These are phyloP conservation scores for Drosophila trapezifrons DNA, from an alignment of 1,140 invertebrate species.

Conservation along the genomic window DNA sequence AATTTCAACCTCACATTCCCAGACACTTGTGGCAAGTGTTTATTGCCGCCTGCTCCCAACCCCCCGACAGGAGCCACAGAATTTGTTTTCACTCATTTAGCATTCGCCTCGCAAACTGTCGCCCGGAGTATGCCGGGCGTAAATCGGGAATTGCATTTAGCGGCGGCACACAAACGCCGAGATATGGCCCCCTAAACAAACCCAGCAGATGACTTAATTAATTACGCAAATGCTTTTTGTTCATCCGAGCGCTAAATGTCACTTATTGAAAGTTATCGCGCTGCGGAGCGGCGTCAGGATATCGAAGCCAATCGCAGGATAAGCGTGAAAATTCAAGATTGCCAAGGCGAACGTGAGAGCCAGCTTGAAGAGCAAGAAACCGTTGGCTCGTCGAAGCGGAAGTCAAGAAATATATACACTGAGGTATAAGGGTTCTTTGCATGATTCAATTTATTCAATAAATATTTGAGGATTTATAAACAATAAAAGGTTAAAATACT, in stretches of 20 bases:
- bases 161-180: constrained; percentile 24
- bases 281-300: constrained; percentile 3
- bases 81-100: constrained; percentile 43
- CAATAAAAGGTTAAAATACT: background rate
- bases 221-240: constrained; percentile 57
- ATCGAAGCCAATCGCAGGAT: constrained; percentile 52
- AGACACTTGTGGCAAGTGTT: constrained; percentile 39
- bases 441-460: background rate
- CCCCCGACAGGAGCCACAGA: constrained; percentile 18
- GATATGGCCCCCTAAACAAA: constrained; percentile 42
- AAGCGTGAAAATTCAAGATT: constrained; percentile 39
- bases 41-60: background rate
- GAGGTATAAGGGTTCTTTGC: background rate
- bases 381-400: background rate
- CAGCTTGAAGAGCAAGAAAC: background rate
- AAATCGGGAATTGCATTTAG: constrained; percentile 44
- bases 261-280: constrained; percentile 59
- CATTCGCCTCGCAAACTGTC: constrained; percentile 39
- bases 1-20: constrained; percentile 12
- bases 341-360: constrained; percentile 8
- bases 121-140: constrained; percentile 34
- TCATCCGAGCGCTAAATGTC: constrained; percentile 42
- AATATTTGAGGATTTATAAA: background rate
- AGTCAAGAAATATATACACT: constrained; percentile 23
- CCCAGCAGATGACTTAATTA: constrained; percentile 59